Base-by-base conservation (phyloP, 2,113 vertebrate genomes). In the Mola mola region DNA sequence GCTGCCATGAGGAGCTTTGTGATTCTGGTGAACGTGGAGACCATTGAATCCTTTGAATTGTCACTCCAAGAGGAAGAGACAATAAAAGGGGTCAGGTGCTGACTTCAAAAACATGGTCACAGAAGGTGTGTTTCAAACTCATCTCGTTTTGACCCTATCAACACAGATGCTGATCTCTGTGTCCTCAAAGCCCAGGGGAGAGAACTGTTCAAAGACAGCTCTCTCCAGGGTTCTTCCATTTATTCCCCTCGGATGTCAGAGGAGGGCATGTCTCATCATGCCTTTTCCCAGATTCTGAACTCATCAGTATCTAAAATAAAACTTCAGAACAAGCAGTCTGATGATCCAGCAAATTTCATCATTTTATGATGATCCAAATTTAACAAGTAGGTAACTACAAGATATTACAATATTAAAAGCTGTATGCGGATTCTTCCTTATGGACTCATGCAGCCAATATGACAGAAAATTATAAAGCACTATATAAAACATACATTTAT, bases 11-110 rank as follows among this genome's bases (percentile, higher is more conserved):
- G 72, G 79, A 52, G 81, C 80, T 79, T 64, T 84, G 72, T 75
- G 74, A 72, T 67, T 73, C 42, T 68, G 64, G 49, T 50, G 77
- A 31, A 75, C 57, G 68, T 47, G 56, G 52, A 55, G 44, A 75
- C 66, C 72, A 75, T 52, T 66, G 82, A 79, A 80, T 88, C 78
- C 83, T 75, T 61, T 81, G 80, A 88, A 83, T 85, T 80, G 79
- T 83, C 72, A 53, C 46, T 82, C 85, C 79, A 79, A 63, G 62
- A 42, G 73, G 79, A 84, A 72, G 50, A 65, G 40, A 78, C 65
- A 81, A 85, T 80, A 48, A 87, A 83, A 81, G 58, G 65, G 81
- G 81, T 85, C 86, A 79, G 57, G 24, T 16, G 53, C 50, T 61
- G 72, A 75, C 83, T 83, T 82, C 66, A 87, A 72, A 81, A 83